Conservation (phyloP, 2,797 vertebrate genomes). For the Uromys caudimaculatus region DNA sequence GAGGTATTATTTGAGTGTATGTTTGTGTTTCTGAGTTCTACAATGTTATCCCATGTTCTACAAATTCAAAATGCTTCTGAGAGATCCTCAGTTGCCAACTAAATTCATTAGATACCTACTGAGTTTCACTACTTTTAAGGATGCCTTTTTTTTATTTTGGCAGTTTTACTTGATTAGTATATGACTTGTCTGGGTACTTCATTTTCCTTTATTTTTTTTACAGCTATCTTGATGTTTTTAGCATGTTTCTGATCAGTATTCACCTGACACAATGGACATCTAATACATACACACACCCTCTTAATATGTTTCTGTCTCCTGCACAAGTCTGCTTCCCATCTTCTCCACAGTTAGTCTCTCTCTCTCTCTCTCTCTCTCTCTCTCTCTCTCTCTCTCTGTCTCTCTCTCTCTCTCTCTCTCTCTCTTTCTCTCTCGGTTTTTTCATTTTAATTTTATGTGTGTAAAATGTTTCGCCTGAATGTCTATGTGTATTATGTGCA, state of each 20-base stretch:
- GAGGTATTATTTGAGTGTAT: not conserved
- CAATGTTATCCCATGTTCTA: not conserved
- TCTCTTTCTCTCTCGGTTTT: no score
- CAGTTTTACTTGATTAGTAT: not conserved
- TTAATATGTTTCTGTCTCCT: not conserved
- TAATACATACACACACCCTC: not conserved
- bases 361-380: not conserved
- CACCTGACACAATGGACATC: not conserved
- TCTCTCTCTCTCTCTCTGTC: no score
- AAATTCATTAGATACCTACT: not conserved
- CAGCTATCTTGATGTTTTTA: not conserved
- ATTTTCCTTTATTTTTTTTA: not conserved
- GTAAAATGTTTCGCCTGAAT: not conserved
- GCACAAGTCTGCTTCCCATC: not conserved
- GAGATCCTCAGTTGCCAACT: not conserved
- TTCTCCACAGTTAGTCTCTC: not conserved
- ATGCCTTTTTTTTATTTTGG: not conserved
- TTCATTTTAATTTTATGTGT: not conserved
- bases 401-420: no score
- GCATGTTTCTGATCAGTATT: not conserved
- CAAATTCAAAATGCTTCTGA: not conserved
- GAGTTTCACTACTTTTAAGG: constrained; percentile 1
- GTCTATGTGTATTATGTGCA: not conserved
- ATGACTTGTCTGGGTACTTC: not conserved
- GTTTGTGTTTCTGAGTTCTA: not conserved